Base-by-base conservation (phyloP, 1,140 invertebrate genomes). In the Tetranychus cinnabarinus region DNA sequence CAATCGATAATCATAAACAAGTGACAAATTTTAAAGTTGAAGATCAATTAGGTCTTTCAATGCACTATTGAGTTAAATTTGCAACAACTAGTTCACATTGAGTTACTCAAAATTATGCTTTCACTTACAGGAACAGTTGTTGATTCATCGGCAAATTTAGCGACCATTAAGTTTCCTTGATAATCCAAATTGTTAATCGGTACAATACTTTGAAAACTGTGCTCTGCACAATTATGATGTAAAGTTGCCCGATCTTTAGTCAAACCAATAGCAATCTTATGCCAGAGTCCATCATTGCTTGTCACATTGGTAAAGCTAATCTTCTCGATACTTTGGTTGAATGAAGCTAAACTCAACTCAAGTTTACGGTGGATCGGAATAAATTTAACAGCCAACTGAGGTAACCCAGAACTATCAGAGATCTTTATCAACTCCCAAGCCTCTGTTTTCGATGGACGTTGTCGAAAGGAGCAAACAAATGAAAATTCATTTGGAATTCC, bases 191-290 rank as follows among this genome's bases (percentile, higher is more conserved):
- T 73, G 10, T 79, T 77, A 58, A 79, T 71, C 1, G 75, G 73
- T 63, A 77, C 70, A 13, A 82, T 66, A 7, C 70, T 68, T 65
- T 68, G 46, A 73, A 71, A 61, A 70, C 70, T 13, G 68, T 74
- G 37, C 68, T 65, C 67, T 58, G 77, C 71, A 66, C 85, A 88
- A 68, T 88, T 85, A 0, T 85, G 71, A 64, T 83, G 84, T 2
- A 85, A 69, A 13, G 79, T 69, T 0, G 83, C 77, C 36, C 76
- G 75, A 58, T 84, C 77, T 61, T 78, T 75, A 59, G 77, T 80
- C 2, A 86, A 77, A 3, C 82, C 81, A 61, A 86, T 77, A 67
- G 86, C 82, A 6, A 88, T 73, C 73, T 87, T 87, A 67, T 87
- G 84, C 85, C 84, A 87, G 54, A 80, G 77, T 59, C 77, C 77